Evolutionary conservation across 2,888 invertebrate genomes (phyloP).

Genomic region (Nomada hirtipes): DNA sequence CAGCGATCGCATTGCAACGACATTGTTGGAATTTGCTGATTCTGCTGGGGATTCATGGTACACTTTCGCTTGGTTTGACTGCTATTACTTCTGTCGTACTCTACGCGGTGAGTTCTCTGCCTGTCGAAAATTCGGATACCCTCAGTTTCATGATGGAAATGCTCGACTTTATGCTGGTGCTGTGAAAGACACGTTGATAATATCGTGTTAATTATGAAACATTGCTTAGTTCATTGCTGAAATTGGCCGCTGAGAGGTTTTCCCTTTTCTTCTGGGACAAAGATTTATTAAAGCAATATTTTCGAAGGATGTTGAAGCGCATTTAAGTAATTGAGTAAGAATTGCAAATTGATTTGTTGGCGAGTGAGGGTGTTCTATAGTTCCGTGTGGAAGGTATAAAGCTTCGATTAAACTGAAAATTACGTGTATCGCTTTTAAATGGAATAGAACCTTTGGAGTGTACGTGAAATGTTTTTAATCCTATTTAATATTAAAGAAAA

Average conservation of each 20-base stretch:
- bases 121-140: background rate
- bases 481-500: background rate
- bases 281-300: no score
- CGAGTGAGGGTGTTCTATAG: no score
- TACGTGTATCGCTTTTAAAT: no score
- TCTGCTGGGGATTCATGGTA: background rate
- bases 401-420: no score
- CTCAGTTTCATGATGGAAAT: background rate
- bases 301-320: no score
- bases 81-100: background rate
- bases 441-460: no score
- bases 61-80: conserved; percentile 13
- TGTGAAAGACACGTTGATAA: background rate
- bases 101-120: background rate
- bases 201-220: background rate
- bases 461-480: no score
- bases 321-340: no score
- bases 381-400: no score
- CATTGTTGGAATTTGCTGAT: conserved; percentile 18
- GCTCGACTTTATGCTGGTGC: no score
- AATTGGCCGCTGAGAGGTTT: background rate
- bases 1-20: conserved; percentile 9
- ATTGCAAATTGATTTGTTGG: no score
- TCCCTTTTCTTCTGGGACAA: no score
- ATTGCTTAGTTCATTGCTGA: background rate